Base-by-base conservation (phyloP, 2,888 invertebrate species). In the Macrophya annulata region DNA sequence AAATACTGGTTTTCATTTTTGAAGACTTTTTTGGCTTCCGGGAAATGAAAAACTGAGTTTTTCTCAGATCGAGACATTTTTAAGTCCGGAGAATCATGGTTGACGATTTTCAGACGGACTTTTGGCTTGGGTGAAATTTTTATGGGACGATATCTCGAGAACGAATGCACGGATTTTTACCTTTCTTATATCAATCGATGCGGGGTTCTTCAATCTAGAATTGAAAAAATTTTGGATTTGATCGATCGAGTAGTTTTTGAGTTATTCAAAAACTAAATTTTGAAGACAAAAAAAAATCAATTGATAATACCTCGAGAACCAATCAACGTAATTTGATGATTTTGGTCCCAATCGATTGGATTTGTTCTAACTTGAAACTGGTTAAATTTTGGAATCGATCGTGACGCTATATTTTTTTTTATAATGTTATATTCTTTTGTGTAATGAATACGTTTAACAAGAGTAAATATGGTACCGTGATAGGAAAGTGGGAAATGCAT, bases 371-470 rank as follows among this genome's bases (percentile, higher is more conserved):
- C n/a, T n/a, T 0, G 2, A n/a, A 55, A n/a, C 10, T 8, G 0
- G n/a, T 55, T 8, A 6, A n/a, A 55, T n/a, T 55, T 55, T 1
- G n/a, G n/a, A 8, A 55, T 55, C n/a, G 55, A 55, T 55, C 6
- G 8, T n/a, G n/a, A n/a, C n/a, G n/a, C n/a, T 55, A n/a, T 17
- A n/a, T 55, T 8, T n/a, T n/a, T 51, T 55, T 55, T n/a, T n/a
- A 55, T 55, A 55, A 55, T 8, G n/a, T n/a, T 55, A n/a, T 55
- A n/a, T 55, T n/a, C 55, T n/a, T 55, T n/a, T n/a, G 55, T 55
- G n/a, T 55, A 55, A 55, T n/a, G 55, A 55, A 55, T 55, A 55
- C n/a, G 55, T n/a, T n/a, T 17, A 55, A n/a, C 55, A 55, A n/a
- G n/a, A 55, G 55, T 55, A 55, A 55, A 55, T 55, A 55, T 55